Percentiles rank a stretch among this genome's conserved stretches.
These are phyloP conservation scores for Torymus aiolomorphi DNA, from an alignment of 2,888 invertebrate genomes.

Conservation along the genomic window DNA sequence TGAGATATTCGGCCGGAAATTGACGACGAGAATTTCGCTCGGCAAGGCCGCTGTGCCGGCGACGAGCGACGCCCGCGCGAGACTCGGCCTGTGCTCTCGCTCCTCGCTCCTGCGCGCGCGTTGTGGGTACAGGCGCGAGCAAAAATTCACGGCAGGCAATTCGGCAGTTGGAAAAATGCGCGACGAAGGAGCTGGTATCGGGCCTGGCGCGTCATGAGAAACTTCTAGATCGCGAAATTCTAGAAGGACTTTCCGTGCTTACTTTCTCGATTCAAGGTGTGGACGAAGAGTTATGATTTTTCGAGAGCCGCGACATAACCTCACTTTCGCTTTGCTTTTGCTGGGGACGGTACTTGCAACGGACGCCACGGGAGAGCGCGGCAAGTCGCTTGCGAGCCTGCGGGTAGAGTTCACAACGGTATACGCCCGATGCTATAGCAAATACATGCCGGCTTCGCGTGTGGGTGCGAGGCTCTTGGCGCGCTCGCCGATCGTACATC, in stretches of 20 bases:
- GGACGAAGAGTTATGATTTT: conserved; percentile 66
- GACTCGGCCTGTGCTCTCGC: too few relatives aligned
- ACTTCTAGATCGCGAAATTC: conserved; percentile 68
- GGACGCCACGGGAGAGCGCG: conserved; percentile 72
- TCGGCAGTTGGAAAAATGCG: neutral
- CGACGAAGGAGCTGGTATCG: conserved; percentile 63
- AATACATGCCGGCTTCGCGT: neutral
- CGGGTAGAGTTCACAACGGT: conserved; percentile 48
- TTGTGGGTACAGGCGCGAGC: conserved; percentile 40
- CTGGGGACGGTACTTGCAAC: conserved; percentile 65
- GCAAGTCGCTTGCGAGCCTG: conserved; percentile 51
- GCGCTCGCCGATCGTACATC: neutral
- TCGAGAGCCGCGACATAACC: conserved; percentile 64
- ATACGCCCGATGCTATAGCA: neutral
- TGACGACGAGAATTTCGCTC: conserved; percentile 1
- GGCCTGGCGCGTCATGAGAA: conserved; percentile 64
- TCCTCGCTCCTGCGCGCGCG: conserved; percentile 1
- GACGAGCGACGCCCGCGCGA: conserved; percentile 36
- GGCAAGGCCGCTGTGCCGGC: conserved; percentile 9
- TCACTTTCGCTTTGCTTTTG: conserved; percentile 57
- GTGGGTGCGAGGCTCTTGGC: neutral
- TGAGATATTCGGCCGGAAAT: conserved; percentile 62
- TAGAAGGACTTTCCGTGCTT: conserved; percentile 69
- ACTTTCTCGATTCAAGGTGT: conserved; percentile 57
- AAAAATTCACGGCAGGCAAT: conserved; percentile 9